Evolutionary conservation across 2,113 vertebrate genomes (phyloP).

Genomic region (Paralichthys olivaceus): DNA sequence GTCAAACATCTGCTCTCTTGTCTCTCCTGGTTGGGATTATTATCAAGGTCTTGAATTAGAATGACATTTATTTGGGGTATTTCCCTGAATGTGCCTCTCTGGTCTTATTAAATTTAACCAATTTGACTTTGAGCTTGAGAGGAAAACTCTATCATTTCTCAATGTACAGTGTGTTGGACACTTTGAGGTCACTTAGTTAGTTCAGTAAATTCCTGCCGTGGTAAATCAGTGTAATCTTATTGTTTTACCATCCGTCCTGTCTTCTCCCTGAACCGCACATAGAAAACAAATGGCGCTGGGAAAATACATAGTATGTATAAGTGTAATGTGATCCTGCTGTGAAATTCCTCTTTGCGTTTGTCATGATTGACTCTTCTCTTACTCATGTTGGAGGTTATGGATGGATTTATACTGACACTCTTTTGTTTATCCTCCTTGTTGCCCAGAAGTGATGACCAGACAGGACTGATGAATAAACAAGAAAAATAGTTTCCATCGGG

Average conservation of each 20-base stretch:
- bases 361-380: conserved; percentile 36
- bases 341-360: conserved; percentile 44
- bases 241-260: conserved; percentile 50
- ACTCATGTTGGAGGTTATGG: conserved; percentile 16
- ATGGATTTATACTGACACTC: conserved; percentile 19
- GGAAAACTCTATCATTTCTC: conserved; percentile 26
- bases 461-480: conserved; percentile 13
- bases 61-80: conserved; percentile 34
- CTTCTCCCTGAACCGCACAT: conserved; percentile 37
- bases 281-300: conserved; percentile 13
- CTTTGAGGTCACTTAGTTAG: conserved; percentile 28
- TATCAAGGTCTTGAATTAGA: conserved; percentile 31
- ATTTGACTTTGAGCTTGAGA: conserved; percentile 21
- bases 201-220: conserved; percentile 43
- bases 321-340: conserved; percentile 37
- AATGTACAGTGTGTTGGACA: conserved; percentile 27
- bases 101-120: conserved; percentile 25
- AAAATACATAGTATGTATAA: conserved; percentile 45
- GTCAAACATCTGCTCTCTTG: conserved; percentile 16
- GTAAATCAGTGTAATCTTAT: conserved; percentile 59
- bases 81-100: conserved; percentile 20
- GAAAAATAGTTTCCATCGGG: conserved; percentile 13
- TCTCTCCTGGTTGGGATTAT: conserved; percentile 16
- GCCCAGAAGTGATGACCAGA: conserved; percentile 33
- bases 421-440: conserved; percentile 29